A percentile compares a stretch with the other conserved stretches of the same genome.
Evolutionary conservation across 2,888 invertebrate species (phyloP).

Genomic region (Dasysyrphus tricinctus): DNA sequence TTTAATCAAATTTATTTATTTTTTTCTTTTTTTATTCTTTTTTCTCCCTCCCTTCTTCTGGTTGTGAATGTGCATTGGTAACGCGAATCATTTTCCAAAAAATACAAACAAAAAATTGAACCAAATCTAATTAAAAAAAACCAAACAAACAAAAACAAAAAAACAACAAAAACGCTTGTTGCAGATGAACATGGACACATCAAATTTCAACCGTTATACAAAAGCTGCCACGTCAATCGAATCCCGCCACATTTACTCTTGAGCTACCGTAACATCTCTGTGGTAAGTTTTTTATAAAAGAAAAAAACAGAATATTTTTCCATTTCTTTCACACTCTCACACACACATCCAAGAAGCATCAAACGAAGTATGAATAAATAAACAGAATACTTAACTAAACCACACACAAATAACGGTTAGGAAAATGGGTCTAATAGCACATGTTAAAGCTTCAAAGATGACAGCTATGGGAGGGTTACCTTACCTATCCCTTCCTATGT

Average conservation of each 20-base stretch:
- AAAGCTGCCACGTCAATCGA: conserved; percentile 89
- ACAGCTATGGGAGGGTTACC: background rate
- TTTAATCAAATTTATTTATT: conserved; percentile 70
- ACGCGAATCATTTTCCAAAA: conserved; percentile 42
- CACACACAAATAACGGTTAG: conserved; percentile 26
- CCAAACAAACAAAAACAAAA: conserved; percentile 75
- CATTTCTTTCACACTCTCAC: conserved; percentile 10
- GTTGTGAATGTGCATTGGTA: conserved; percentile 58
- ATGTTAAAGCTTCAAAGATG: conserved; percentile 32
- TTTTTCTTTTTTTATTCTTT: conserved; percentile 62
- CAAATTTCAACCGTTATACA: conserved; percentile 90
- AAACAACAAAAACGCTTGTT: conserved; percentile 67
- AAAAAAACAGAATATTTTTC: background rate
- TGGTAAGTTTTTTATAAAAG: conserved; percentile 85
- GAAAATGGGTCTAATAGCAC: conserved; percentile 17
- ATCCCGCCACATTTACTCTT: conserved; percentile 88
- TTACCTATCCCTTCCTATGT: too few species aligned
- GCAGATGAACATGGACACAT: conserved; percentile 86
- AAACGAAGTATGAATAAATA: conserved; percentile 33
- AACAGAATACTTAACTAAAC: conserved; percentile 24
- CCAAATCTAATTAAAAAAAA: conserved; percentile 36
- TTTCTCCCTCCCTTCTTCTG: conserved; percentile 58
- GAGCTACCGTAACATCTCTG: conserved; percentile 90
- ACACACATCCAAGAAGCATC: background rate
- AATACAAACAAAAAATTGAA: conserved; percentile 32